Evolutionary conservation across 2,797 vertebrate genomes (phyloP), one percentile per base, ranked within the genome.

Genomic region (Acanthiza pusilla): DNA sequence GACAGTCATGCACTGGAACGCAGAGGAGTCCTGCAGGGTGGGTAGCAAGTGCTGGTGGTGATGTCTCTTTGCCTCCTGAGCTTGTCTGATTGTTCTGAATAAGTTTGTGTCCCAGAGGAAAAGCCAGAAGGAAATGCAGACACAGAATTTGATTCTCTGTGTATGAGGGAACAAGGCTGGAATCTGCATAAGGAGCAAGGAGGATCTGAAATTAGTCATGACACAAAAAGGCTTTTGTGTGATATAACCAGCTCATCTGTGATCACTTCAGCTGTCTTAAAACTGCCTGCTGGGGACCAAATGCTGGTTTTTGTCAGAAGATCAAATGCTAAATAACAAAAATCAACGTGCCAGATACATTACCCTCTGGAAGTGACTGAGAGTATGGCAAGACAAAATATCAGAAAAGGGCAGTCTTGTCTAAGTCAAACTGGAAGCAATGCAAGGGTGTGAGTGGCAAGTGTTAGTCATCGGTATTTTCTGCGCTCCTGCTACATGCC

Each of bases 201-300:
- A 83, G 65, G 75, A 65, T 88, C 34, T 74, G 42, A 85, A 91
- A 93, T 87, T 55, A 89, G 47, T 85, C 84, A 71, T 77, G 84
- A 92, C 78, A 91, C 80, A 89, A 91, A 85, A 93, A 87, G 42
- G 45, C 54, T 93, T 93, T 93, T 94, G 89, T 96, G 61, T 79
- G 68, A 83, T 80, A 79, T 36, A 67, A 92, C 63, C 34, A 57
- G 36, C 54, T 83, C 42, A 38, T 93, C 74, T 83, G 54, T 71
- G 54, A 58, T 43, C 61, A 32, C 9, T 78, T 93, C 84, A 89
- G 62, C 89, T 89, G 63, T 89, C 72, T 43, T 89, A 61, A 77
- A 85, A 66, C 81, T 58, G 71, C 63, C 66, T 80, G 54, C 75
- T 91, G 77, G 57, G 23, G 34, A 73, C 62, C 45, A 78, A 93